These are phyloP conservation scores for Volucella zonaria DNA, from an alignment of 2,888 invertebrate species.

Conservation along the genomic window DNA sequence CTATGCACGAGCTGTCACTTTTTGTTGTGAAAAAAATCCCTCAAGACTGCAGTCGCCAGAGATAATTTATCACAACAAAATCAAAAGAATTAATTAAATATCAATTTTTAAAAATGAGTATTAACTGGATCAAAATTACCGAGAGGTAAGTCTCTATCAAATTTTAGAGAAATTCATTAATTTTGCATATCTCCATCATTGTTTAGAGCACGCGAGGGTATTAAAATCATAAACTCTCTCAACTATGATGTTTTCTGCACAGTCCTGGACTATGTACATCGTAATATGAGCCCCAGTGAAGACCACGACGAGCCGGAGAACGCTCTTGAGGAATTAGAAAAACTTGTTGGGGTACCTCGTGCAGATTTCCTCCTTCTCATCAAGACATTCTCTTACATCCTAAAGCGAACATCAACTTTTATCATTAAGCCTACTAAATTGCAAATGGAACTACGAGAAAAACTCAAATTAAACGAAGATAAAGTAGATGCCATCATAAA, in stretches of 20 bases:
- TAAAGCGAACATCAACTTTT: constrained; percentile 83
- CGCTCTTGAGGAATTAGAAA: constrained; percentile 81
- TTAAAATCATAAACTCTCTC: constrained; percentile 81
- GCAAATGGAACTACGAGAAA: constrained; percentile 83
- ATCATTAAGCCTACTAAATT: constrained; percentile 84
- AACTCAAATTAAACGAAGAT: constrained; percentile 83
- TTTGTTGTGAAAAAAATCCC: constrained; percentile 41
- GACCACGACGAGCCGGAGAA: constrained; percentile 79
- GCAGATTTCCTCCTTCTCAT: constrained; percentile 80
- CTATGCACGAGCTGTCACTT: constrained; percentile 7
- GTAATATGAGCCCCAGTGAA: constrained; percentile 80
- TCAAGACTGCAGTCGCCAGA: neutral
- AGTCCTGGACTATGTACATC: constrained; percentile 81
- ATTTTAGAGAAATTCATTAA: too few relatives aligned
- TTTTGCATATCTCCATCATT: neutral
- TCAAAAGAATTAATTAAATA: neutral
- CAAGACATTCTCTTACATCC: constrained; percentile 83
- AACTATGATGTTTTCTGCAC: constrained; percentile 81
- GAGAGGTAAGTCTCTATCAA: constrained; percentile 75
- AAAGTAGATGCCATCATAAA: constrained; percentile 84
- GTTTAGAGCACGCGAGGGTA: constrained; percentile 81
- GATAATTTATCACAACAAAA: neutral
- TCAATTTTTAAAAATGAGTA: constrained; percentile 75
- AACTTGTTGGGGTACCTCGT: constrained; percentile 80
- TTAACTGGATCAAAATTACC: constrained; percentile 80